Evolutionary conservation across 2,113 vertebrate genomes (phyloP).

Genomic region (Tautogolabrus adspersus): DNA sequence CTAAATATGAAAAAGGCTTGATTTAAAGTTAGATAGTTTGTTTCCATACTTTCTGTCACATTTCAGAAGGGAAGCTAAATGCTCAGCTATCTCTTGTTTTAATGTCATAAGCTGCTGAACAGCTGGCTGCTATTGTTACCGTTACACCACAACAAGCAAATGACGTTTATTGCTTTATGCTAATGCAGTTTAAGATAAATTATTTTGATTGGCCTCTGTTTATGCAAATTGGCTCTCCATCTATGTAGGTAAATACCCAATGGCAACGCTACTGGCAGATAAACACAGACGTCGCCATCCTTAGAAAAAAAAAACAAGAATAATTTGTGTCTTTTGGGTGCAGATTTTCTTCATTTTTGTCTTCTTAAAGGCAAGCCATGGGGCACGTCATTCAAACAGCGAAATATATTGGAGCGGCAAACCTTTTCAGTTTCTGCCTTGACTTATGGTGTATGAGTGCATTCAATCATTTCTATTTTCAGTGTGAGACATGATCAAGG

Average conservation of each 20-base stretch:
- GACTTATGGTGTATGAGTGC: background rate
- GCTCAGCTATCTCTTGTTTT: background rate
- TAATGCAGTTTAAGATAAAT: background rate
- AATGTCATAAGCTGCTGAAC: background rate
- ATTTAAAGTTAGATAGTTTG: no score
- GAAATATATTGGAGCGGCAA: background rate
- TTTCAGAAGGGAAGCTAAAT: background rate
- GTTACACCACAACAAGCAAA: background rate
- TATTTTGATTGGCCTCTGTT: conserved; percentile 2
- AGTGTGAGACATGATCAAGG: background rate
- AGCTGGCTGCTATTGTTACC: background rate
- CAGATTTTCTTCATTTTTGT: background rate
- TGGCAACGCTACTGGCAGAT: background rate
- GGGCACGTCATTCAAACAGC: conserved; percentile 2
- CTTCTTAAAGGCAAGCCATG: conserved; percentile 4
- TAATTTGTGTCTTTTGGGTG: background rate
- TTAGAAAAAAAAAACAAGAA: background rate
- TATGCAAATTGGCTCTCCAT: background rate
- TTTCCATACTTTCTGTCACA: background rate
- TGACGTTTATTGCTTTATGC: conserved; percentile 13
- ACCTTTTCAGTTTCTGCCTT: background rate
- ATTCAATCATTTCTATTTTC: background rate
- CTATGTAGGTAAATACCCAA: background rate
- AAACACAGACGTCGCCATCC: background rate
- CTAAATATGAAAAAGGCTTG: no score